phyloP scores from a whole-genome alignment of 2,113 vertebrate genomes.

The Oceanodroma tethys region DNA sequence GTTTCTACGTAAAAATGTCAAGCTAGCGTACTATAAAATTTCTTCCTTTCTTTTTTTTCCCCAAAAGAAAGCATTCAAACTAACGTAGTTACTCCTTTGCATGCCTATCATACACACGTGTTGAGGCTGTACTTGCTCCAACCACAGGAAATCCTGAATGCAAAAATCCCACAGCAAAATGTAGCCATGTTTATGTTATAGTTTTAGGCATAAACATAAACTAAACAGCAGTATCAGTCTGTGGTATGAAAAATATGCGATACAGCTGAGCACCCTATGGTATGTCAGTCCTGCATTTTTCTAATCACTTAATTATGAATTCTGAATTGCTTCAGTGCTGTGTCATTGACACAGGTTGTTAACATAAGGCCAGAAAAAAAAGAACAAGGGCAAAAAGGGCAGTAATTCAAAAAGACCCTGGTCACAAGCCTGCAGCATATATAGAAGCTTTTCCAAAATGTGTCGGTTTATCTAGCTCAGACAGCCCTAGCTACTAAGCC shows the following conservation, averaged over 20 bases:
- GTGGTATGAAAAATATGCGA: background rate
- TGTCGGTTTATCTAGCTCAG: conserved; percentile 23
- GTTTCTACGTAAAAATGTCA: background rate
- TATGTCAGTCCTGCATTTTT: background rate
- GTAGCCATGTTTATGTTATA: background rate
- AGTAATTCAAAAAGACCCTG: background rate
- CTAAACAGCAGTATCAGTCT: background rate
- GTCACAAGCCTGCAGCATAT: background rate
- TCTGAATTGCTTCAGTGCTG: background rate
- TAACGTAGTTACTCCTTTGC: background rate
- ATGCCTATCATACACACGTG: rapidly evolving
- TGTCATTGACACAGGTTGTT: background rate
- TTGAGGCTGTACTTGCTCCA: background rate
- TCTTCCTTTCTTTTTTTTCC: background rate
- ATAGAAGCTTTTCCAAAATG: background rate
- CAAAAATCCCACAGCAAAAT: background rate
- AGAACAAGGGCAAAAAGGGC: background rate
- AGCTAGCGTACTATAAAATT: background rate
- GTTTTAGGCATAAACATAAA: background rate
- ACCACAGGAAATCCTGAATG: background rate
- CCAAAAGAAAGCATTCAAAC: background rate
- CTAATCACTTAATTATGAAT: background rate
- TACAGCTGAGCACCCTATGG: background rate
- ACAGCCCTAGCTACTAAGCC: background rate
- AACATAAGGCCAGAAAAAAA: background rate